Evolutionary conservation across 2,797 vertebrate genomes (phyloP), one percentile per base, ranked within the genome.

Genomic region (Enoplosus armatus): DNA sequence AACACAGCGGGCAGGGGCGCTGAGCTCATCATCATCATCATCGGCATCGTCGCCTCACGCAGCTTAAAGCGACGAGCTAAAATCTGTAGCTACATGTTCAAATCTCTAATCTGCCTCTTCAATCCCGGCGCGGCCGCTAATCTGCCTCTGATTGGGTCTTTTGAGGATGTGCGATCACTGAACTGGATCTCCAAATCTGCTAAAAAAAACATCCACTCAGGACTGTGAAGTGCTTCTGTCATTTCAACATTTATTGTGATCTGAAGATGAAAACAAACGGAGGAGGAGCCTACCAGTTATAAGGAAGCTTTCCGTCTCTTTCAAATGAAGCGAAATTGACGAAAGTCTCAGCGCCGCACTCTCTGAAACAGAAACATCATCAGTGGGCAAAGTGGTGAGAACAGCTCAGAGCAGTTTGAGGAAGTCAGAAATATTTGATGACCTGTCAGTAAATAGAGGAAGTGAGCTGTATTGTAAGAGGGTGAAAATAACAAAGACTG

Each of bases 281-380:
- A 48, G 41, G 11, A 29, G 58, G 61, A 1, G 78, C 97, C 87
- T 95, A 99, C 98, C 98, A 99, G 74, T 98, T 99, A 83, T 98
- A 99, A 0, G 98, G 98, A 45, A 99, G 96, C 59, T 99, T 99
- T 24, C 97, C 97, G 43, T 99, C 98, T 75, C 97, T 92, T 77
- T 99, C 98, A 64, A 99, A 96, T 0, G 98, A 97, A 0, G 98
- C 97, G 29, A 99, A 99, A 77, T 99, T 99, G 66, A 99, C 97
- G 39, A 99, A 99, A 0, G 98, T 99, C 84, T 98, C 98, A 0
- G 97, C 97, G 5, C 97, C 97, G 0, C 97, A 98, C 14, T 98
- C 97, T 87, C 98, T 99, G 94, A 72, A 87, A 91, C 12, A 77
- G 27, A 72, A 75, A 14, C 2, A 31, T 35, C 26, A 72, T 5